These are phyloP conservation scores for Larimichthys polyactis DNA, from an alignment of 2,113 vertebrate genomes.

Conservation along the genomic window DNA sequence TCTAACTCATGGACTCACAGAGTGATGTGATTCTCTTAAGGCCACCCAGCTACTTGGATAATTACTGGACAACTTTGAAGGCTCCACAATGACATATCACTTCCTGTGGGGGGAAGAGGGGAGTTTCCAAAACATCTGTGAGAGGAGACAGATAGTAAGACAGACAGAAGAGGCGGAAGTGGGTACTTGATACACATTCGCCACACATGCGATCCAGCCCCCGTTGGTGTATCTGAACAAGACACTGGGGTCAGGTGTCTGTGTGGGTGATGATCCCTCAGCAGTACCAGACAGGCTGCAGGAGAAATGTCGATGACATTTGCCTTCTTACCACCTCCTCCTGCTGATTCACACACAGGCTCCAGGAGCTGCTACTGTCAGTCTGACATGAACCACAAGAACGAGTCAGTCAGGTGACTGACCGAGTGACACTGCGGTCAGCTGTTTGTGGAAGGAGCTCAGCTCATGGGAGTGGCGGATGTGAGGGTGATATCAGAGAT, in stretches of 20 bases:
- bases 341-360: conserved; percentile 30
- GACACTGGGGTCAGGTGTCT: conserved; percentile 13
- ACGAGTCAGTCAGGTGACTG: conserved; percentile 16
- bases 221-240: neutral
- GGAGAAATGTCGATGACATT: conserved; percentile 26
- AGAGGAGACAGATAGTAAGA: conserved; percentile 27
- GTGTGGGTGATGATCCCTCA: conserved; percentile 11
- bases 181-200: conserved; percentile 16
- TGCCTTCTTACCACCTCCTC: conserved; percentile 26
- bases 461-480: conserved; percentile 2
- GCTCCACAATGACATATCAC: neutral
- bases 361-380: conserved; percentile 16
- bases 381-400: neutral
- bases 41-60: neutral
- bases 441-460: neutral
- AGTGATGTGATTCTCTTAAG: neutral
- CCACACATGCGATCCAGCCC: neutral
- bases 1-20: neutral
- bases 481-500: neutral
- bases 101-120: conserved; percentile 26
- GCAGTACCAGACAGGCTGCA: neutral
- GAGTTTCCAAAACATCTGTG: conserved; percentile 32
- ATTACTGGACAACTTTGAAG: neutral
- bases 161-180: conserved; percentile 45
- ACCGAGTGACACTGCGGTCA: neutral